phyloP scores from a whole-genome alignment of 1,140 invertebrate genomes.

The Pogonomyrmex californicus region DNA sequence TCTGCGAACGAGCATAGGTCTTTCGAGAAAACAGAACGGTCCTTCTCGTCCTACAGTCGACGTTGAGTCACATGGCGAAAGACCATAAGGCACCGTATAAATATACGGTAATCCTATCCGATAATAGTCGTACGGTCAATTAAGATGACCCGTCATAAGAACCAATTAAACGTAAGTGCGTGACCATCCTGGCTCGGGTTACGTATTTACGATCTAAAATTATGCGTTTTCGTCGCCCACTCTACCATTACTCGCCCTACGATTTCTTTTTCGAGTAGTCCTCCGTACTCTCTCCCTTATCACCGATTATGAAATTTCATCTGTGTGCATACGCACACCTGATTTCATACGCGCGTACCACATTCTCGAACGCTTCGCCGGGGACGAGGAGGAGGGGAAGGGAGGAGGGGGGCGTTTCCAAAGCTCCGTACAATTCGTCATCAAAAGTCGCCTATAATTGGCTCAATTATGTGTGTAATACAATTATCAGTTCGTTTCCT shows the following conservation, averaged over 20 bases:
- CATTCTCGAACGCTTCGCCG: neutral
- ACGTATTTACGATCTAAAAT: slow-evolving; percentile 80
- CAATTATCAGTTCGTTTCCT: slow-evolving; percentile 58
- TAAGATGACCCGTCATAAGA: slow-evolving; percentile 77
- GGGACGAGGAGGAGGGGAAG: too few species aligned
- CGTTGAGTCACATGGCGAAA: slow-evolving; percentile 53
- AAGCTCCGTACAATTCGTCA: slow-evolving; percentile 41
- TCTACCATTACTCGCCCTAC: slow-evolving; percentile 59
- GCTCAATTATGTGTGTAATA: slow-evolving; percentile 47
- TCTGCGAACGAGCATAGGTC: slow-evolving; percentile 18
- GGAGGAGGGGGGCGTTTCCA: slow-evolving; percentile 2
- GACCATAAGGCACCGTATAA: slow-evolving; percentile 73
- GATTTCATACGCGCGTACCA: neutral
- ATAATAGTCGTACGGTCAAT: slow-evolving; percentile 79
- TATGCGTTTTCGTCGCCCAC: slow-evolving; percentile 67
- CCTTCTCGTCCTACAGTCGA: slow-evolving; percentile 31
- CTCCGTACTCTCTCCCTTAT: neutral
- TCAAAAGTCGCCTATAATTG: slow-evolving; percentile 53
- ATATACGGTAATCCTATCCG: slow-evolving; percentile 78
- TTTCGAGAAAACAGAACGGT: slow-evolving; percentile 2
- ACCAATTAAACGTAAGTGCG: slow-evolving; percentile 79
- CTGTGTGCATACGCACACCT: slow-evolving; percentile 37
- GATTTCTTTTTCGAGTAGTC: slow-evolving; percentile 49
- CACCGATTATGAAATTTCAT: slow-evolving; percentile 67
- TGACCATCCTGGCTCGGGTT: slow-evolving; percentile 71